Evolutionary conservation across 2,113 vertebrate genomes (phyloP).

Genomic region (Plotosus lineatus): DNA sequence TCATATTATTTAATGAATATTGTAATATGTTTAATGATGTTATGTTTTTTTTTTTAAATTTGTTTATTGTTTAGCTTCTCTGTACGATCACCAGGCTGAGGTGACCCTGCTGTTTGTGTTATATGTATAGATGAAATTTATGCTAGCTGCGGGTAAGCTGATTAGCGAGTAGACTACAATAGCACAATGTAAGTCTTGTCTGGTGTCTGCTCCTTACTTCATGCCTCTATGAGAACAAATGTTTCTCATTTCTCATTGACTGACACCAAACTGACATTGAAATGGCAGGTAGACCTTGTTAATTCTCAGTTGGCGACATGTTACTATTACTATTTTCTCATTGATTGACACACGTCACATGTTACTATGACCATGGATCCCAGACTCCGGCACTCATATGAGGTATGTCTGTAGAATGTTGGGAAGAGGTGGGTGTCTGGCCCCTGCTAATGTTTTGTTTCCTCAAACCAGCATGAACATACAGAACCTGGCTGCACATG

Average conservation of each 20-base stretch:
- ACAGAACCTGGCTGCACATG: constrained; percentile 7
- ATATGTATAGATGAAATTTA: neutral
- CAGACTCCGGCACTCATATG: no score
- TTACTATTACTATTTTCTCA: neutral
- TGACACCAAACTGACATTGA: no score
- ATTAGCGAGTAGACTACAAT: neutral
- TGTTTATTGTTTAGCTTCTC: neutral
- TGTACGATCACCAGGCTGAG: neutral
- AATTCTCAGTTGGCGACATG: no score
- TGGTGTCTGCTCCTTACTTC: neutral
- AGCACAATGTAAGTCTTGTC: neutral
- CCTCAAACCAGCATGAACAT: neutral
- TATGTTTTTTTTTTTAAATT: neutral
- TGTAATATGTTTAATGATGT: neutral
- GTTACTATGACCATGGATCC: neutral
- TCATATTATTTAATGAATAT: neutral
- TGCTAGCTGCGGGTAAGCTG: neutral
- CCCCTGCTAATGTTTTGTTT: neutral
- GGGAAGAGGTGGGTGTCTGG: neutral
- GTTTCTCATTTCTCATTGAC: neutral
- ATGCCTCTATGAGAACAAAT: neutral
- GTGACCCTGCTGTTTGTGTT: neutral
- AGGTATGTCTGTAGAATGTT: neutral
- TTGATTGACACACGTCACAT: no score
- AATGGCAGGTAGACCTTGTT: no score